phyloP scores from a whole-genome alignment of 2,797 vertebrate genomes.

The Platyrinchus mystaceus region DNA sequence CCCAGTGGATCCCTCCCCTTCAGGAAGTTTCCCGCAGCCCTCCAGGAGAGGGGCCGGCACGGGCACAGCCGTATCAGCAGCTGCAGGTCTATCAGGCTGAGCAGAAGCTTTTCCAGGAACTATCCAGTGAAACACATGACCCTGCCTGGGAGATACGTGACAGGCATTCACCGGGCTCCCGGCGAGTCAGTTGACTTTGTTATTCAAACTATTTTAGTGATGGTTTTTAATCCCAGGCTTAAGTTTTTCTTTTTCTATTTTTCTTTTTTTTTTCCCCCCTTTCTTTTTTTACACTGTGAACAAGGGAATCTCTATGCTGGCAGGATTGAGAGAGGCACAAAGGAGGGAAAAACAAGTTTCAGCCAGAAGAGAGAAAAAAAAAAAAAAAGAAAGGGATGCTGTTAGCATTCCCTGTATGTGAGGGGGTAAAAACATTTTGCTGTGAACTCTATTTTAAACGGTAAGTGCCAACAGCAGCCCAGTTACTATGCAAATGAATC shows the following conservation, averaged over 20 bases:
- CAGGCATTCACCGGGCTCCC: conserved; percentile 21
- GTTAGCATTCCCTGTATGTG: conserved; percentile 25
- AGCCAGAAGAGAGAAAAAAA: background rate
- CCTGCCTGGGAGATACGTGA: background rate
- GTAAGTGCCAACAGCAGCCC: background rate
- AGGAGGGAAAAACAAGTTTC: conserved; percentile 35
- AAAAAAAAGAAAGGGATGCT: background rate
- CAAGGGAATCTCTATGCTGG: conserved; percentile 60
- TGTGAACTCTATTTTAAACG: conserved; percentile 17
- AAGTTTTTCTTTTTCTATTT: background rate
- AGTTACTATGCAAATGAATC: background rate
- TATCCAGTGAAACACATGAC: conserved; percentile 34
- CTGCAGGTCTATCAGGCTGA: conserved; percentile 40
- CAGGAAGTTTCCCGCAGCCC: background rate
- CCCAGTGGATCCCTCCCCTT: accelerated
- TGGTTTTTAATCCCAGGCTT: conserved; percentile 67
- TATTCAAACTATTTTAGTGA: conserved; percentile 70
- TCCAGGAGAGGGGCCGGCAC: background rate
- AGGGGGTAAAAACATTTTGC: conserved; percentile 19
- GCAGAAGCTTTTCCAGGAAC: conserved; percentile 69
- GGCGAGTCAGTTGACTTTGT: conserved; percentile 64
- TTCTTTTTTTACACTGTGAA: conserved; percentile 2
- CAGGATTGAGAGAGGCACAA: conserved; percentile 62
- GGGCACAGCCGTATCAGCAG: conserved; percentile 8
- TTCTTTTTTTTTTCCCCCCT: background rate